Evolutionary conservation across 2,113 vertebrate species (phyloP).

Genomic region (Mystacornis crossleyi): DNA sequence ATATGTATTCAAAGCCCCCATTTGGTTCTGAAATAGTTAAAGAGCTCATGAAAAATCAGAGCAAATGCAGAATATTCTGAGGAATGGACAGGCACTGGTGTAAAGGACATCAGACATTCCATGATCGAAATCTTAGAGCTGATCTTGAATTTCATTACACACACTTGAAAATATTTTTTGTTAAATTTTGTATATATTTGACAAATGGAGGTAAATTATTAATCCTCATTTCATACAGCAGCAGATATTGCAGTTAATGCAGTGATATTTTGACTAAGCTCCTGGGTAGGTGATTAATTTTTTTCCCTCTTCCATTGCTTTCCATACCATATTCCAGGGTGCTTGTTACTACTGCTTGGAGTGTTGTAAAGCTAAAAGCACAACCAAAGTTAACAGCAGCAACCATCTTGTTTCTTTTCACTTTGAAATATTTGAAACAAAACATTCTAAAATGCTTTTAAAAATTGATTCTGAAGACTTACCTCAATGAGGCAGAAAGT

Average conservation of each 20-base stretch:
- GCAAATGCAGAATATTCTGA: not conserved
- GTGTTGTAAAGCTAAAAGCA: not conserved
- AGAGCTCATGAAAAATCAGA: not conserved
- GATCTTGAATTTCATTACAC: not conserved
- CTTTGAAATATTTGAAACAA: not conserved
- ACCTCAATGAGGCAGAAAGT: not conserved
- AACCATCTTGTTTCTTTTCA: not conserved
- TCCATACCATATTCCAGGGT: not conserved
- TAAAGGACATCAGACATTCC: not conserved
- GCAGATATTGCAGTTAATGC: not conserved
- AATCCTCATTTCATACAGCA: not conserved
- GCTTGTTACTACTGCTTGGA: not conserved
- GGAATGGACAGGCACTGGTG: not conserved
- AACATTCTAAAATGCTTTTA: not conserved
- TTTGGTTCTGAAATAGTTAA: not conserved
- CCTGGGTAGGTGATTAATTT: not conserved
- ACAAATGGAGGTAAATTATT: not conserved
- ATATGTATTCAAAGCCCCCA: not conserved
- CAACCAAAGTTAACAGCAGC: not conserved
- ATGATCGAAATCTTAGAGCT: not conserved
- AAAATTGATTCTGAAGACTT: not conserved
- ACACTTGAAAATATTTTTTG: not conserved
- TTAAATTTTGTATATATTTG: not conserved
- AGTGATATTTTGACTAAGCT: not conserved
- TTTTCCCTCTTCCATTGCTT: not conserved